Evolutionary conservation across 2,113 vertebrate species (phyloP), one percentile per base, ranked within the genome.

Genomic region (Hemibagrus wyckioides): DNA sequence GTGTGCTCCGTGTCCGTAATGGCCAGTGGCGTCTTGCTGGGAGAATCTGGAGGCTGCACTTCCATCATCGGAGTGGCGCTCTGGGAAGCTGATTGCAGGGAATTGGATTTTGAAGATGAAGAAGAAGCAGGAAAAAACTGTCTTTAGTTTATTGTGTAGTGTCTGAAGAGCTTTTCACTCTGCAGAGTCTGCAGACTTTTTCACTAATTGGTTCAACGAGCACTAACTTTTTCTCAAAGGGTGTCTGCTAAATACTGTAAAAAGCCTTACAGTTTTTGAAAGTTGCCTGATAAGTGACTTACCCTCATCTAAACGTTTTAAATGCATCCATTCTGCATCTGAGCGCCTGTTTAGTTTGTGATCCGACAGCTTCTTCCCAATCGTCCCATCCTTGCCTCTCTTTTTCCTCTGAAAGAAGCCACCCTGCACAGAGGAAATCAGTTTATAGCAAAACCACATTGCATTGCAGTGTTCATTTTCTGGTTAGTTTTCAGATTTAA

Each of bases 321-420:
- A 95, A 91, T 98, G 97, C 67, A 99, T 94, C 98, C 97, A 97
- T 93, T 99, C 98, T 13, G 97, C 95, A 85, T 99, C 97, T 0
- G 98, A 97, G 80, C 95, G 96, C 0, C 96, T 96, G 85, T 98
- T 99, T 90, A 98, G 92, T 88, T 97, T 98, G 88, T 99, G 97
- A 92, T 99, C 97, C 0, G 98, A 99, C 91, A 98, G 93, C 92
- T 99, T 99, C 88, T 96, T 96, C 91, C 97, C 98, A 75, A 97
- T 95, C 67, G 95, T 94, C 0, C 96, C 95, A 44, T 98, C 97
- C 90, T 97, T 96, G 0, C 86, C 90, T 77, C 67, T 93, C 85
- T 94, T 96, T 30, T 89, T 93, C 65, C 94, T 93, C 86, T 94
- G 93, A 90, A 95, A 96, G 94, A 96, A 95, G 86, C 94, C 95